A percentile compares a stretch with the other conserved stretches of the same genome.
Conservation (phyloP, 2,797 vertebrate species). For the Notamacropus eugenii region DNA sequence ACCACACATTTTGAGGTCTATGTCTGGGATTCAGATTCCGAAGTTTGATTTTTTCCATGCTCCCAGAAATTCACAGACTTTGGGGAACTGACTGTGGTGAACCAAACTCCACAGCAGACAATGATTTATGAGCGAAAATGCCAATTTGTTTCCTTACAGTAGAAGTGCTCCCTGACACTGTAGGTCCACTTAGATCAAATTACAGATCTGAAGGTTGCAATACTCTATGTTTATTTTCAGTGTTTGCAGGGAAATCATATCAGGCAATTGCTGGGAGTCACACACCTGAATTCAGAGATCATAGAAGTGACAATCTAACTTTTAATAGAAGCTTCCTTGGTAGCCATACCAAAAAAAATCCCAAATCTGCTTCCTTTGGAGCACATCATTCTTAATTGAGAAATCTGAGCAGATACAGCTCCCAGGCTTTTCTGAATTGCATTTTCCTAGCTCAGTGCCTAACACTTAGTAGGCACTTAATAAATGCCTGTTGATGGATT, state of each 20-base stretch:
- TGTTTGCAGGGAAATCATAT: slow-evolving; percentile 40
- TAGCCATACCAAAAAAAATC: slow-evolving; percentile 15
- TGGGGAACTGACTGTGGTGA: neutral
- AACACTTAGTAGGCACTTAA: neutral
- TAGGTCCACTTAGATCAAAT: neutral
- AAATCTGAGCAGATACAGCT: neutral
- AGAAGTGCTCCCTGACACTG: neutral
- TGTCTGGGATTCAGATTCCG: neutral
- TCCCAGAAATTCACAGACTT: neutral
- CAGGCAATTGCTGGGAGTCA: slow-evolving; percentile 22
- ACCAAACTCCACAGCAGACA: neutral
- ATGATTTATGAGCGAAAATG: neutral
- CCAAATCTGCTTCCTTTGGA: slow-evolving; percentile 31
- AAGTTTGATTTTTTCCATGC: neutral
- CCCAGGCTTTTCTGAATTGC: neutral
- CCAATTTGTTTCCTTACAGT: neutral
- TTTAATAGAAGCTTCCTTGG: slow-evolving; percentile 44
- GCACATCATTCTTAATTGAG: slow-evolving; percentile 40
- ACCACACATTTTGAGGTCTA: neutral
- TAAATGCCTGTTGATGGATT: neutral
- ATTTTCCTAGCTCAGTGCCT: neutral
- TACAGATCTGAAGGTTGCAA: slow-evolving; percentile 20
- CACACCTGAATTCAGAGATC: slow-evolving; percentile 33
- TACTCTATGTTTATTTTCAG: slow-evolving; percentile 22
- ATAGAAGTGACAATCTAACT: slow-evolving; percentile 18